Evolutionary conservation across 2,797 vertebrate species (phyloP), one percentile per base, ranked within the genome.

Genomic region (Megaceryle alcyon): DNA sequence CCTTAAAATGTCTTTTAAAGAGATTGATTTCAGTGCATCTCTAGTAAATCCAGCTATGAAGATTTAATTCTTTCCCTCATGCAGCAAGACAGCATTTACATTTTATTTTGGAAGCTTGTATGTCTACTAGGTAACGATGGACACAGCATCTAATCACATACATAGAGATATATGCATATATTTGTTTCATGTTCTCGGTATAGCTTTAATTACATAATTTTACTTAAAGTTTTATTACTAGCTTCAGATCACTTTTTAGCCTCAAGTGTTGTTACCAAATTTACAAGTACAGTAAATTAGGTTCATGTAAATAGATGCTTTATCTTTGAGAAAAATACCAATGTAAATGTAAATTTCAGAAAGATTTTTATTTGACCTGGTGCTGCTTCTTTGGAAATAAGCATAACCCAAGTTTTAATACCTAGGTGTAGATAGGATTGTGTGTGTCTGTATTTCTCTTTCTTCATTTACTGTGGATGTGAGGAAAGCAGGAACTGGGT

Each of bases 1-100:
- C 97, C 88, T 98, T 97, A 97, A 97, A 97, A 96, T 89, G 94
- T 86, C 93, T 98, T 97, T 98, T 96, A 97, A 97, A 94, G 83
- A 97, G 97, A 98, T 96, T 97, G 93, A 98, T 98, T 97, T 97
- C 92, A 87, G 87, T 96, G 82, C 84, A 94, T 96, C 87, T 82
- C 94, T 79, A 94, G 96, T 96, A 98, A 98, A 97, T 97, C 83
- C 64, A 94, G 82, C 91, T 94, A 88, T 29, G 76, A 96, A 81
- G 72, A 96, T 96, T 92, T 97, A 97, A 96, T 97, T 96, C 94
- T 88, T 87, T 94, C 80, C 81, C 88, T 97, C 96, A 95, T 69
- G 37, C 81, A 69, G 82, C 22, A 25, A 94, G 90, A 80, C 82
- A 82, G 37, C 41, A 66, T 94, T 95, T 90, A 84, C 68, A 54